phyloP scores from a whole-genome alignment of 2,888 invertebrate species.

The Dermolepida albohirtum region DNA sequence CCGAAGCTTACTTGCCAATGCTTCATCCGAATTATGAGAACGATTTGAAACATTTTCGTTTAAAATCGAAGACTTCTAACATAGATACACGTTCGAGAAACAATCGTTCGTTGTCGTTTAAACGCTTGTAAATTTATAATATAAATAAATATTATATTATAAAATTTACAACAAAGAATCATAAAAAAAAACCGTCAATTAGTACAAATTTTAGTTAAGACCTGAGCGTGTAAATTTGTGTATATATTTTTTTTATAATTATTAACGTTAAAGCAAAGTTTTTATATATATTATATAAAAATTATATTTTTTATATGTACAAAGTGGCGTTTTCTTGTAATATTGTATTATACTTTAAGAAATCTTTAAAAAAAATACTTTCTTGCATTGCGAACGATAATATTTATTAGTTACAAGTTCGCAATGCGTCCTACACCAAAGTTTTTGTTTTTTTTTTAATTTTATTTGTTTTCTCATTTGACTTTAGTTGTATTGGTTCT shows the following conservation, averaged over 20 bases:
- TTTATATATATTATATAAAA: constrained; percentile 34
- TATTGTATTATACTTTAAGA: constrained; percentile 3
- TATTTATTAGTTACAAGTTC: constrained; percentile 26
- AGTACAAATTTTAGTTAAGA: constrained; percentile 46
- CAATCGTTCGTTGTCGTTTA: constrained; percentile 43
- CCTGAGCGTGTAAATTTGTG: constrained; percentile 42
- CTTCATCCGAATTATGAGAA: constrained; percentile 81
- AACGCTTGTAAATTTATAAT: constrained; percentile 41
- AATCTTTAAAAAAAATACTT: constrained; percentile 11
- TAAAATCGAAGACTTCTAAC: constrained; percentile 82
- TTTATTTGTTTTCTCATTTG: constrained; percentile 33
- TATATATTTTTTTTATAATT: constrained; percentile 32
- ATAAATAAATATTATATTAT: not conserved
- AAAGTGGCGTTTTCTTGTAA: constrained; percentile 25
- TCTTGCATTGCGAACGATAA: constrained; percentile 32
- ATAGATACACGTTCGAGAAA: constrained; percentile 54
- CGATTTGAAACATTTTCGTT: constrained; percentile 79
- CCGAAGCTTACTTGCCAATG: constrained; percentile 86
- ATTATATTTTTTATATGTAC: constrained; percentile 43
- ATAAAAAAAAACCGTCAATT: constrained; percentile 38
- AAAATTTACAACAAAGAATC: constrained; percentile 10
- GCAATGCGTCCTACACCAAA: constrained; percentile 44
- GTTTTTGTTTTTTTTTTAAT: constrained; percentile 19
- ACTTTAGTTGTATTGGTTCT: constrained; percentile 39
- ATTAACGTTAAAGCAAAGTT: constrained; percentile 41